Base-by-base conservation (phyloP, 2,113 vertebrate species). In the Strix aluco region DNA sequence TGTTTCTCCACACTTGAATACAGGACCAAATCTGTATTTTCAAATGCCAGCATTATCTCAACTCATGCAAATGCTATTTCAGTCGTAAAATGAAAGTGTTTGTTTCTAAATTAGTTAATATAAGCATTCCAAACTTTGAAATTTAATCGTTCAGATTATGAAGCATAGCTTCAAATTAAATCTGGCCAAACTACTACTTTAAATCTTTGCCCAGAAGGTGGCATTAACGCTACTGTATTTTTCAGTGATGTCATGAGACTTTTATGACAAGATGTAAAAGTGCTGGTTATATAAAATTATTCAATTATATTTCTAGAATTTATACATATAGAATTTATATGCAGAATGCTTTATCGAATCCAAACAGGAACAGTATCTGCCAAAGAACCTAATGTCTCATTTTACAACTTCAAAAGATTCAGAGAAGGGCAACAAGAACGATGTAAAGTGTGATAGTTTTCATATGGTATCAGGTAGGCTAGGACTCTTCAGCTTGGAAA, bases 131-230 rank as follows among this genome's bases (percentile, higher is more conserved):
- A 62, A 54, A 87, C 22, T 55, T n/a, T 36, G 23, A 62, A 90
- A 54, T 11, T 38, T 67, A 59, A 18, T 59, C 80, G 5, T 52
- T 94, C 70, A 38, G 36, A 90, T 78, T 90, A 75, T 81, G 46
- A 93, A 94, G 21, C 19, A 17, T 36, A 75, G n/a, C 34, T 90
- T 86, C 73, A 91, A 73, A 67, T 51, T 42, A 77, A 49, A 18
- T 52, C 61, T 91, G 47, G 27, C 22, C 67, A 69, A 92, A 61
- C 67, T 29, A 80, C 16, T 74, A 20, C 55, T 67, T 67, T 59
- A 84, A 51, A 79, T 79, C 23, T 94, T 93, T 96, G 88, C 49
- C 95, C 96, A 97, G 96, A 74, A 97, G 96, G 77, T 97, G 97
- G 97, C 96, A 94, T 93, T 89, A 96, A 89, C 91, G 52, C 42